A percentile compares a stretch with the other conserved stretches of the same genome.
These are phyloP conservation scores for Tipula helvola DNA, from an alignment of 2,888 invertebrate species.

Conservation along the genomic window DNA sequence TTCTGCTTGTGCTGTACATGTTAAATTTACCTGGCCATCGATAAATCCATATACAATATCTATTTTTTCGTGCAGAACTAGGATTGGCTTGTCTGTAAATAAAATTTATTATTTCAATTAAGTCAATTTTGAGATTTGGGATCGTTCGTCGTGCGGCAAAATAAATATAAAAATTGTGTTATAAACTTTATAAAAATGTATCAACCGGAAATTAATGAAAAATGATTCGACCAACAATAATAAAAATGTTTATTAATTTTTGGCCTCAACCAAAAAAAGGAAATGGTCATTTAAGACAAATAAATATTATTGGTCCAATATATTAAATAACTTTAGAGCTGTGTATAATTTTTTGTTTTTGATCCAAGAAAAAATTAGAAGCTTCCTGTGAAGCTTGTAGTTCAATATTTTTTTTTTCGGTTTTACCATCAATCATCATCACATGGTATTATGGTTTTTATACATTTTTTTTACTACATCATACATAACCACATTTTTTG, in stretches of 20 bases:
- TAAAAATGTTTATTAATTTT: not conserved
- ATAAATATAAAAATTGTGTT: not conserved
- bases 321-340: not conserved
- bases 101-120: slow-evolving; percentile 9
- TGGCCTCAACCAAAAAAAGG: not conserved
- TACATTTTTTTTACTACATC: not conserved
- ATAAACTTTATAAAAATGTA: not conserved
- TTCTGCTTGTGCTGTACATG: slow-evolving; percentile 43
- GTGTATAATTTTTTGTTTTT: not conserved
- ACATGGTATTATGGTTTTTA: not conserved
- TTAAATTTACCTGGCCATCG: slow-evolving; percentile 43
- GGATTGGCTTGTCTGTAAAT: slow-evolving; percentile 30
- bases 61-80: slow-evolving; percentile 24
- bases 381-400: not conserved
- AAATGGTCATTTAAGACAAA: not conserved
- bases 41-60: slow-evolving; percentile 31
- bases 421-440: slow-evolving; percentile 7
- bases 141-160: not conserved
- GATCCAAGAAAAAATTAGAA: not conserved
- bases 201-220: not conserved
- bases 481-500: not conserved
- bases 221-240: not conserved
- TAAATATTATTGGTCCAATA: not conserved
- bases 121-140: not conserved
- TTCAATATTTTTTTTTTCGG: not conserved